Conservation (phyloP, 2,113 vertebrate species). For the Sylvilagus bachmani region DNA sequence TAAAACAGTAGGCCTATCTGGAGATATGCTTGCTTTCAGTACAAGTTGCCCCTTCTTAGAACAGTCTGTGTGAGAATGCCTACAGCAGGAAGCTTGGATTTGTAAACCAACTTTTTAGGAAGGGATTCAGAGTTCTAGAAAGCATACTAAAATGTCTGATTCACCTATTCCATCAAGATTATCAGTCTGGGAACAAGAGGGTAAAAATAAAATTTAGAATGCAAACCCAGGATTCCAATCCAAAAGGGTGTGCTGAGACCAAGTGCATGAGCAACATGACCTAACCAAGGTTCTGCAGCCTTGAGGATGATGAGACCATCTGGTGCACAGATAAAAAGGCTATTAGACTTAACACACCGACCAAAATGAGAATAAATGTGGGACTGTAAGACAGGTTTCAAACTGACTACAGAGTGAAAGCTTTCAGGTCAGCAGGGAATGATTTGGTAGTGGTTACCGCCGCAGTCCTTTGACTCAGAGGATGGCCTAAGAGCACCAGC, state of each 20-base stretch:
- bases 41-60: background rate
- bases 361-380: slow-evolving; percentile 30
- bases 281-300: background rate
- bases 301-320: background rate
- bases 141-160: background rate
- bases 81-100: background rate
- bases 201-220: slow-evolving; percentile 49
- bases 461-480: background rate
- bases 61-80: background rate
- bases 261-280: background rate
- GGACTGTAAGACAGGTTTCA: background rate
- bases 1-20: background rate
- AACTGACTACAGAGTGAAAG: slow-evolving; percentile 19
- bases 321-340: background rate
- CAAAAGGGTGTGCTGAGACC: slow-evolving; percentile 23
- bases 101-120: background rate
- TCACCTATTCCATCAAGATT: background rate
- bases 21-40: background rate
- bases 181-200: background rate
- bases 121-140: background rate
- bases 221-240: background rate
- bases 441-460: background rate
- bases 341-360: background rate
- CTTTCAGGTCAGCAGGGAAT: slow-evolving; percentile 33
- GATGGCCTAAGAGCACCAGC: background rate